Base-by-base conservation (phyloP, 2,888 invertebrate genomes). In the Holacanthella duospinosa region DNA sequence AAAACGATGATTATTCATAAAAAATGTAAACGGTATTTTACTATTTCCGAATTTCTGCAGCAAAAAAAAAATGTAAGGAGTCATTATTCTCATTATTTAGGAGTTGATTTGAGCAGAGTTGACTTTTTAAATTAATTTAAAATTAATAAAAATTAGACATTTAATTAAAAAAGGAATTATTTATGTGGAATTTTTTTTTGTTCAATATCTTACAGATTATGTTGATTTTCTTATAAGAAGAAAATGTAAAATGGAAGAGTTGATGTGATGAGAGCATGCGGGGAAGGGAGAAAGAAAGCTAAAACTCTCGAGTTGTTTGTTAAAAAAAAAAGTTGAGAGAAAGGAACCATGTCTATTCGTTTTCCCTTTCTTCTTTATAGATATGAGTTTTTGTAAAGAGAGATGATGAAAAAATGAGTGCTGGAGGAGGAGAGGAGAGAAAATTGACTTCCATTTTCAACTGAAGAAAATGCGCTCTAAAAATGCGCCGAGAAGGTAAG, bases 391-490 rank as follows among this genome's bases (percentile, higher is more conserved):
- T n/a, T 21, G 6, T 21, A 48, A 43, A 24, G 27, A 21, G 43
- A 26, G 43, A 21, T 27, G 29, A 56, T 27, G 36, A 43, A 58
- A 59, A 24, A 24, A 29, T 54, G 55, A 28, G 29, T 36, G 26
- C 25, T 55, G 61, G 60, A 60, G 66, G 62, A 66, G 68, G 66
- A 65, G 65, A 65, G 61, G 66, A 61, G 16, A 61, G 53, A 54
- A 29, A 28, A 29, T 19, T 26, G 21, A 57, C 36, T 66, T 68
- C 71, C 71, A 71, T 69, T 69, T 69, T 69, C 64, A 48, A 44
- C 63, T 65, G 64, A 29, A 55, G 64, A 58, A 61, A 67, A 66
- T 71, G 71, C 71, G 71, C 71, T 64, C 56, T 65, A 68, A 71
- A 71, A 71, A 56, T 64, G 64, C 64, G 64, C 61, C 53, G 55